Evolutionary conservation across 2,888 invertebrate species (phyloP), one percentile per base, ranked within the genome.

Genomic region (Petrophora chlorosata): DNA sequence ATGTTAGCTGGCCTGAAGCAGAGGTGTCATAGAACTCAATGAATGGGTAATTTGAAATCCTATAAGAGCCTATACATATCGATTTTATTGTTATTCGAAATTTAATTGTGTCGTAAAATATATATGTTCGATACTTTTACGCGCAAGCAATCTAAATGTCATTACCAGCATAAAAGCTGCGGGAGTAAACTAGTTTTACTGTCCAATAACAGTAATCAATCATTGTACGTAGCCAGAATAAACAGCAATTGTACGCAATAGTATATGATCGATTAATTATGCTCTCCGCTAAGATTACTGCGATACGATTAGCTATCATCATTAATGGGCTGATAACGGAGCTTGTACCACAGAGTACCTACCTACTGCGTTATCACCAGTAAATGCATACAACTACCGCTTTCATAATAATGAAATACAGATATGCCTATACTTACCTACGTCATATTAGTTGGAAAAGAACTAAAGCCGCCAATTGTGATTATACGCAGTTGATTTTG

Each of bases 311-410:
- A 52, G 48, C 42, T 52, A 55, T 60, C 44, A 47, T 52, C 40
- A 55, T 65, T 70, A 70, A 72, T 64, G 55, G 55, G 42, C 43
- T 52, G 72, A 72, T 72, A 72, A 55, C 56, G 35, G 28, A 47
- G 60, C 50, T 58, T 49, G 55, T 59, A 43, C 56, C 46, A 56
- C 36, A 43, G 35, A 44, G 59, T n/a, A n/a, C n/a, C n/a, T n/a
- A n/a, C 59, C 44, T 53, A 42, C 52, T 33, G 17, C 25, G 43
- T 52, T 59, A 59, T 57, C 61, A 43, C 30, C 14, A 15, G 26
- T 39, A 53, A 54, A 35, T 49, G 53, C 47, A 55, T 43, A 30
- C 17, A 44, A 46, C 49, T 48, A 44, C 45, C 40, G 30, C 51
- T 45, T 47, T 56, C 45, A 47, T 39, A 43, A 46, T 51, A 56